Evolutionary conservation across 2,113 vertebrate species (phyloP).

Genomic region (Phainopepla nitens): DNA sequence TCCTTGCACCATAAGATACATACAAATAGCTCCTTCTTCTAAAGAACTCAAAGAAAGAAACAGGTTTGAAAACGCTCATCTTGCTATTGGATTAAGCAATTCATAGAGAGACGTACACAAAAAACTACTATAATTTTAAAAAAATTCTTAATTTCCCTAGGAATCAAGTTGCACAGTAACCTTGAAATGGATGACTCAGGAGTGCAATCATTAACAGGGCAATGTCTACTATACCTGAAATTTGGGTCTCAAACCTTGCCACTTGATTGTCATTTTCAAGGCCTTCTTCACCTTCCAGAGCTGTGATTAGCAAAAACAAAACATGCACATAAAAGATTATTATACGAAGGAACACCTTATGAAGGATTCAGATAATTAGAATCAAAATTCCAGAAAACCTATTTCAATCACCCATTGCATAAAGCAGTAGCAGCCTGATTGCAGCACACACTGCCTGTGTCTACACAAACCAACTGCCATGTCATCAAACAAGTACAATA

Average conservation of each 20-base stretch:
- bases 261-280: constrained; percentile 88
- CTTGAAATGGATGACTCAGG: neutral
- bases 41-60: neutral
- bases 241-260: constrained; percentile 81
- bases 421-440: neutral
- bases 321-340: neutral
- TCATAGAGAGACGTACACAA: neutral
- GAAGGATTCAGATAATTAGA: neutral
- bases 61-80: neutral
- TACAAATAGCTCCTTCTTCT: neutral
- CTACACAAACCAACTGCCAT: neutral
- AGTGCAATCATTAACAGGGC: neutral
- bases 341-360: neutral
- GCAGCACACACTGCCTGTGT: neutral
- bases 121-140: neutral
- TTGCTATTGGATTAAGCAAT: neutral
- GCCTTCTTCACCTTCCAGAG: constrained; percentile 96
- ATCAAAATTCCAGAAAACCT: neutral
- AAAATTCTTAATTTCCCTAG: neutral
- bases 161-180: neutral
- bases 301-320: constrained; percentile 57
- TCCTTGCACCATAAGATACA: neutral
- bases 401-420: neutral
- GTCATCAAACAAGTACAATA: neutral
- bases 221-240: constrained; percentile 75